These are phyloP conservation scores for Formica selysi DNA, from an alignment of 1,140 invertebrate genomes.

Conservation along the genomic window DNA sequence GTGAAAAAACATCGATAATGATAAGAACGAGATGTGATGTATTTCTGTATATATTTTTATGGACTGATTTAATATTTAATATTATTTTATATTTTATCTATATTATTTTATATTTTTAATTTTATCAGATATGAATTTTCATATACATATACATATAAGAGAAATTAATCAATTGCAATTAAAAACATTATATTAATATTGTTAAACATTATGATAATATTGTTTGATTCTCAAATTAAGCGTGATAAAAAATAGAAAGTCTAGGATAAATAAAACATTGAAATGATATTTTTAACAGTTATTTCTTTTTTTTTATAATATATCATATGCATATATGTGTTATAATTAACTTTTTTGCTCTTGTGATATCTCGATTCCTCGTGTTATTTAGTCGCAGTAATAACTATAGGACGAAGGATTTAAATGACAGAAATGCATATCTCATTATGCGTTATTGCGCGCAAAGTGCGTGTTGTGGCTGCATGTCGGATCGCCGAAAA, in stretches of 20 bases:
- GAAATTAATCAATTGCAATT: too few relatives aligned
- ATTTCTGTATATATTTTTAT: too few relatives aligned
- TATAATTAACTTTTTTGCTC: constrained; percentile 1
- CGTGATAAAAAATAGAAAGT: background rate
- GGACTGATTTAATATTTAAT: too few relatives aligned
- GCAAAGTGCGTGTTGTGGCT: constrained; percentile 21
- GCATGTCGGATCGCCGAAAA: constrained; percentile 6
- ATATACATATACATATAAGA: too few relatives aligned
- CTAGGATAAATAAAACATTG: background rate
- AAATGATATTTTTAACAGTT: background rate
- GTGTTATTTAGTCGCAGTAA: background rate
- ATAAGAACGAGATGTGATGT: too few relatives aligned
- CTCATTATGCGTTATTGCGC: constrained; percentile 17
- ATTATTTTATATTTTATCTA: too few relatives aligned
- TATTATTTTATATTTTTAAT: too few relatives aligned
- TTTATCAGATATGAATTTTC: too few relatives aligned
- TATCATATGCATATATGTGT: background rate
- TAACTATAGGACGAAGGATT: constrained; percentile 5
- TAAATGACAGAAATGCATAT: constrained; percentile 4
- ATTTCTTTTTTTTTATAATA: background rate
- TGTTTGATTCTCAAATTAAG: background rate
- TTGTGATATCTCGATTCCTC: background rate
- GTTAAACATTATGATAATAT: background rate
- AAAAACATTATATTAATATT: background rate
- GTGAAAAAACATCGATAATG: too few relatives aligned